Evolutionary conservation across 2,113 vertebrate species (phyloP).

Genomic region (Micronycteris hirsuta): DNA sequence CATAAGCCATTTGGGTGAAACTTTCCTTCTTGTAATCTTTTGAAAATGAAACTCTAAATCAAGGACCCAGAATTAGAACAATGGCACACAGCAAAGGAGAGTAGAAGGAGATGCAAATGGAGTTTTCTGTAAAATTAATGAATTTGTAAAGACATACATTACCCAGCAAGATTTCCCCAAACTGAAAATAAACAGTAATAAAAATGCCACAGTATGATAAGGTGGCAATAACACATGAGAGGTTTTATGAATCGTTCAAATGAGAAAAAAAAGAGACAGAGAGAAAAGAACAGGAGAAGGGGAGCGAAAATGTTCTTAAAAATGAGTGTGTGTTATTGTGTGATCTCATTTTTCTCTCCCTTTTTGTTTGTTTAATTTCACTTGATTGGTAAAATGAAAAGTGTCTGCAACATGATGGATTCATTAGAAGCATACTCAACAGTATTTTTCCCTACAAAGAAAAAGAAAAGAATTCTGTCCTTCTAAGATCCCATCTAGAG

Average conservation of each 20-base stretch:
- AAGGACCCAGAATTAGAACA: conserved; percentile 64
- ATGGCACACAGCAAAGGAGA: conserved; percentile 37
- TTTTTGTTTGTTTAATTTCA: conserved; percentile 72
- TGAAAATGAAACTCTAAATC: conserved; percentile 41
- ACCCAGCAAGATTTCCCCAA: conserved; percentile 68
- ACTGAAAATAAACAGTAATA: conserved; percentile 78
- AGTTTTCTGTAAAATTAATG: conserved; percentile 78
- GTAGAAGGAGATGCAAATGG: conserved; percentile 52
- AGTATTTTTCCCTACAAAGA: conserved; percentile 3
- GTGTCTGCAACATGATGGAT: conserved; percentile 67
- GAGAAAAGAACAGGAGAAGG: not conserved
- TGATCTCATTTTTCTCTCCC: conserved; percentile 33
- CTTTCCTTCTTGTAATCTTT: conserved; percentile 24
- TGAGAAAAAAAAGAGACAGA: not conserved
- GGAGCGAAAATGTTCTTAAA: conserved; percentile 35
- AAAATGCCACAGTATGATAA: conserved; percentile 78
- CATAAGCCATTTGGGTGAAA: not conserved
- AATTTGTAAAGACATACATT: conserved; percentile 66
- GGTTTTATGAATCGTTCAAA: conserved; percentile 70
- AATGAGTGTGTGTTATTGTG: conserved; percentile 63
- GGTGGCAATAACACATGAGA: conserved; percentile 68
- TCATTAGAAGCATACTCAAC: conserved; percentile 73
- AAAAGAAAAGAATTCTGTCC: conserved; percentile 46
- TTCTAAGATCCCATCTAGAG: conserved; percentile 66
- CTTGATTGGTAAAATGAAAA: conserved; percentile 73